Evolutionary conservation across 2,797 vertebrate genomes (phyloP).

Genomic region (Clarias pachynema): DNA sequence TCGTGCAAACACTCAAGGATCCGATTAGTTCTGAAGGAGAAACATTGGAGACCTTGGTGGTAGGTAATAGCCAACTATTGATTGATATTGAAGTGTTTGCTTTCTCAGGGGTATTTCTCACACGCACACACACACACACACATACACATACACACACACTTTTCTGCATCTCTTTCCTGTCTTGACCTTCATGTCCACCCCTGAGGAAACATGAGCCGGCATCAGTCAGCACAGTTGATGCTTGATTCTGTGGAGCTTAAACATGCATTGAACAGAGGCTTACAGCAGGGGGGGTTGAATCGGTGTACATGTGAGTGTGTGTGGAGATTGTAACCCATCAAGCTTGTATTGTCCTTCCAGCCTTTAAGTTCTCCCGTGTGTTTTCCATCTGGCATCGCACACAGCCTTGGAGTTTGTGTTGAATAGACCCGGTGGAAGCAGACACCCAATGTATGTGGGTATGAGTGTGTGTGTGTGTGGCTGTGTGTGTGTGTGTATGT

Average conservation of each 20-base stretch:
- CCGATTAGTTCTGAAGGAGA: slow-evolving; percentile 39
- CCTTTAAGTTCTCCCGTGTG: slow-evolving; percentile 36
- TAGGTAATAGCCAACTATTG: slow-evolving; percentile 45
- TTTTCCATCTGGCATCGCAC: slow-evolving; percentile 50
- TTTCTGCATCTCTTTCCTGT: slow-evolving; percentile 48
- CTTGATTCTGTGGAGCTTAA: slow-evolving; percentile 39
- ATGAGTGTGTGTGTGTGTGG: slow-evolving; percentile 46
- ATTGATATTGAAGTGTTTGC: slow-evolving; percentile 47
- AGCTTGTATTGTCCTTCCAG: slow-evolving; percentile 39
- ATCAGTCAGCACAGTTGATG: slow-evolving; percentile 52
- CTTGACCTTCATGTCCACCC: slow-evolving; percentile 61
- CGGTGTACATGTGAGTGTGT: slow-evolving; percentile 35
- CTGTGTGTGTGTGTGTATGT: slow-evolving; percentile 46
- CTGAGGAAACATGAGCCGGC: slow-evolving; percentile 45
- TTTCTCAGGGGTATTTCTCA: slow-evolving; percentile 36
- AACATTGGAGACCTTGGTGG: slow-evolving; percentile 41
- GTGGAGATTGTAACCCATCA: slow-evolving; percentile 46
- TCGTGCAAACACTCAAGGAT: slow-evolving; percentile 35
- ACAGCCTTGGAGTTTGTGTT: slow-evolving; percentile 53
- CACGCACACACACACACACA: slow-evolving; percentile 31
- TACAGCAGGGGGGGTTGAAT: slow-evolving; percentile 32
- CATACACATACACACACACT: slow-evolving; percentile 32
- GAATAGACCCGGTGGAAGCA: slow-evolving; percentile 52
- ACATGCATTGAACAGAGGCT: slow-evolving; percentile 45
- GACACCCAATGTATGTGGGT: slow-evolving; percentile 43